Conservation (phyloP, 1,140 invertebrate genomes). For the Contarinia nasturtii region DNA sequence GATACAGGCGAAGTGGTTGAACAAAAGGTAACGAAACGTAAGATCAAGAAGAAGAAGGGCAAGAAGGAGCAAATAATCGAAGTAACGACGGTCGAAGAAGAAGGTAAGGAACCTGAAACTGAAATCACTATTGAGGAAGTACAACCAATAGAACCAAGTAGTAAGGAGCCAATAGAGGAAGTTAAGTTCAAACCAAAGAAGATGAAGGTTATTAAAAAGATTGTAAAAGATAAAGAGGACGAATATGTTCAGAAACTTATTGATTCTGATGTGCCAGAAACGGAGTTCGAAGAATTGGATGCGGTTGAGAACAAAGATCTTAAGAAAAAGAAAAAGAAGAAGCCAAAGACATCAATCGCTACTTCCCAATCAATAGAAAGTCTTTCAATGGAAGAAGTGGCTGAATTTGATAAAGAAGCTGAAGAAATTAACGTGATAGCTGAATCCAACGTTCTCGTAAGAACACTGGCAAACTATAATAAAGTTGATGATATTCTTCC, state of each 20-base stretch:
- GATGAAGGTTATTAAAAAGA: slow-evolving; percentile 14
- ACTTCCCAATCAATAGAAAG: too few species aligned
- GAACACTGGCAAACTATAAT: slow-evolving; percentile 15
- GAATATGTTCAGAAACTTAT: slow-evolving; percentile 21
- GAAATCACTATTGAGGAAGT: slow-evolving; percentile 11
- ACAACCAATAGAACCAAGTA: slow-evolving; percentile 10
- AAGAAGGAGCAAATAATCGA: slow-evolving; percentile 25
- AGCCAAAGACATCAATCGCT: slow-evolving; percentile 6
- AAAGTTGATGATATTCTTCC: slow-evolving; percentile 16
- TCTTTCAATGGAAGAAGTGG: too few species aligned
- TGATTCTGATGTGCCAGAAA: slow-evolving; percentile 21
- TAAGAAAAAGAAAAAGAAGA: slow-evolving; percentile 11
- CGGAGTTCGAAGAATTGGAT: slow-evolving; percentile 17
- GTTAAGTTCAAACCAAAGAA: slow-evolving; percentile 3
- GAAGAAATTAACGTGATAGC: too few species aligned
- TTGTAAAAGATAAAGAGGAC: slow-evolving; percentile 18
- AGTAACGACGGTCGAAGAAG: slow-evolving; percentile 23
- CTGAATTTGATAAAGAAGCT: too few species aligned
- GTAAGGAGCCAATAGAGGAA: slow-evolving; percentile 6
- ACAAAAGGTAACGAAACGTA: slow-evolving; percentile 16
- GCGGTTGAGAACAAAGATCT: slow-evolving; percentile 9
- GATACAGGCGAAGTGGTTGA: slow-evolving; percentile 8
- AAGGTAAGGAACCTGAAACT: slow-evolving; percentile 14
- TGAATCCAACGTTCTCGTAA: too few species aligned
- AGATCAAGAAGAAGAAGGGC: slow-evolving; percentile 14